Conservation (phyloP, 2,888 invertebrate species). For the Calameuta idolon region DNA sequence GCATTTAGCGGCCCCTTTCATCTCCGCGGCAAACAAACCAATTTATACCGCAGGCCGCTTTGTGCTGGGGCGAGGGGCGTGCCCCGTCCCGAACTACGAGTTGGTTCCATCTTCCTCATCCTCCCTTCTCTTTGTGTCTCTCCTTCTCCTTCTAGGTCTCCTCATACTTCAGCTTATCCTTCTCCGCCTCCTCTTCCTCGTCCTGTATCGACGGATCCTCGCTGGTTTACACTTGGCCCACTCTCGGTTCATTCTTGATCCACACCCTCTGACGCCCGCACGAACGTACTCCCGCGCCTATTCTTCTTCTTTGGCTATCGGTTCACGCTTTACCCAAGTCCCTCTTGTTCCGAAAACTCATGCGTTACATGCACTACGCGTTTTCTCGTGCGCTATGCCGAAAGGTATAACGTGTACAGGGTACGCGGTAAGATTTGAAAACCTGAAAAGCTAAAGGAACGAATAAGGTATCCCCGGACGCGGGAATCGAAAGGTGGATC, state of each 20-base stretch:
- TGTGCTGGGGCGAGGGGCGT: constrained; percentile 70
- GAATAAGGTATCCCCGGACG: too few species aligned
- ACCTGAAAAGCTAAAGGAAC: too few species aligned
- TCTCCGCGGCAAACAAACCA: constrained; percentile 68
- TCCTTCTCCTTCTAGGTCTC: constrained; percentile 33
- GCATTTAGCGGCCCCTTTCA: constrained; percentile 68
- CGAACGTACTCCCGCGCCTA: neutral
- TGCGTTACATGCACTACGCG: too few species aligned
- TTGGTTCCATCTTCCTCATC: constrained; percentile 15
- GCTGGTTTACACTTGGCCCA: neutral
- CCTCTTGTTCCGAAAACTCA: too few species aligned
- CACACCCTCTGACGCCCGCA: neutral
- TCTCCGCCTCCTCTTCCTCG: constrained; percentile 32
- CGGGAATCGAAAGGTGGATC: too few species aligned
- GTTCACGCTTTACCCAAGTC: too few species aligned
- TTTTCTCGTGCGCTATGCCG: too few species aligned
- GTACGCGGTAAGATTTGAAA: too few species aligned
- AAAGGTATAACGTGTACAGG: too few species aligned
- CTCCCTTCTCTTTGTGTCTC: constrained; percentile 7
- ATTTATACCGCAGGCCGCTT: constrained; percentile 69
- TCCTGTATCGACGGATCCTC: constrained; percentile 1
- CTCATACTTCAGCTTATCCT: constrained; percentile 20
- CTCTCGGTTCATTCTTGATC: neutral
- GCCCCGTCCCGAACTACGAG: constrained; percentile 54
- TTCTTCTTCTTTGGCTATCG: neutral